These are phyloP conservation scores for Xanthia icteritia DNA, from an alignment of 2,888 invertebrate genomes.

Conservation along the genomic window DNA sequence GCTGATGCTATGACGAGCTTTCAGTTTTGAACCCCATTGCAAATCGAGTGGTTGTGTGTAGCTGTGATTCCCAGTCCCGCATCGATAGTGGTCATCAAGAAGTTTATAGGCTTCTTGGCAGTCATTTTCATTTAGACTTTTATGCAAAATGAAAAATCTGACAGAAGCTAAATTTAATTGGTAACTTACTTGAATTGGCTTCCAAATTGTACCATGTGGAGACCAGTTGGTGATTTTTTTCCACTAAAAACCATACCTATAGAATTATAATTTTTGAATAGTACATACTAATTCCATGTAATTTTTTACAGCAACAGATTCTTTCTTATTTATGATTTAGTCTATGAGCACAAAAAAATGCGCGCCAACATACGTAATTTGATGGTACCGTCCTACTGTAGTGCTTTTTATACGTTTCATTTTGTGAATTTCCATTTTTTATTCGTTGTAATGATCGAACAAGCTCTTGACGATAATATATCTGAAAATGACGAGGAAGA, in stretches of 20 bases:
- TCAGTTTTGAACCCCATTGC: too few species aligned
- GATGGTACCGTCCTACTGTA: not conserved
- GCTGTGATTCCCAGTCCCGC: too few species aligned
- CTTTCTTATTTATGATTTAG: not conserved
- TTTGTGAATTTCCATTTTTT: not conserved
- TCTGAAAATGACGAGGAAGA: conserved; percentile 92
- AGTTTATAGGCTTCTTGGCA: too few species aligned
- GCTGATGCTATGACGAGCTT: too few species aligned
- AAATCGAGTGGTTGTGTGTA: too few species aligned
- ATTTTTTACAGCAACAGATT: conserved; percentile 1
- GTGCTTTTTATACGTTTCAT: not conserved
- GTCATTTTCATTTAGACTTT: not conserved
- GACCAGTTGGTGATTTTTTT: not conserved
- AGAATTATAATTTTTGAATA: not conserved
- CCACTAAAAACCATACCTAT: not conserved
- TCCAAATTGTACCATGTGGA: not conserved
- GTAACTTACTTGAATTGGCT: not conserved
- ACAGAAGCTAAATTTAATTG: not conserved
- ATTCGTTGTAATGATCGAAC: conserved; percentile 80
- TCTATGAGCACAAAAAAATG: conserved; percentile 13
- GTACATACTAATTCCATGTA: conserved; percentile 1
- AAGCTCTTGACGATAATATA: conserved; percentile 83
- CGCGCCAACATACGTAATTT: conserved; percentile 63
- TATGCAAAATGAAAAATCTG: not conserved
- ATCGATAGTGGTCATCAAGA: too few species aligned